These are phyloP conservation scores for Atlantisia rogersi DNA, from an alignment of 2,113 vertebrate species.

Conservation along the genomic window DNA sequence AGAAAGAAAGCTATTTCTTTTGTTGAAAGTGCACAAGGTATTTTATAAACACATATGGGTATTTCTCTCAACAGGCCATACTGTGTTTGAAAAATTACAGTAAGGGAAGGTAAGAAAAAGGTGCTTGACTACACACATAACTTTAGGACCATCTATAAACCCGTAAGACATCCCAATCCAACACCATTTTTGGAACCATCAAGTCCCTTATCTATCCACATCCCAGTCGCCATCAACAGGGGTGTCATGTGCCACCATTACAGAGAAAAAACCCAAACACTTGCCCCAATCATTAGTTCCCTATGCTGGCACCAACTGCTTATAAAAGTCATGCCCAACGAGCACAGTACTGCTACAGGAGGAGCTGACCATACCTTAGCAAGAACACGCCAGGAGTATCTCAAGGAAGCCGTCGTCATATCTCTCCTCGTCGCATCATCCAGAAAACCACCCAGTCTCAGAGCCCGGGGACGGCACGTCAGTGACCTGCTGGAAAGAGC, in stretches of 20 bases:
- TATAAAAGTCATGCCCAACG: fast-evolving
- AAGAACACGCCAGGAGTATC: neutral
- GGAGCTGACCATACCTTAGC: constrained; percentile 1
- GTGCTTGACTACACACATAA: fast-evolving
- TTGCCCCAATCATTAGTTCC: neutral
- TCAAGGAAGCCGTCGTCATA: constrained; percentile 52
- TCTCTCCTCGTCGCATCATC: constrained; percentile 40
- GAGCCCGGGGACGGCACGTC: neutral
- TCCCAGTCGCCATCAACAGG: fast-evolving
- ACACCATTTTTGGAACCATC: fast-evolving
- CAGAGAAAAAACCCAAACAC: neutral
- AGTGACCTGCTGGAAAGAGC: neutral
- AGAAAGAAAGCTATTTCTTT: neutral
- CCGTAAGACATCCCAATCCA: neutral
- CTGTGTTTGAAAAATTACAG: neutral
- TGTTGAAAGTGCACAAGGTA: neutral
- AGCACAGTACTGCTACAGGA: fast-evolving
- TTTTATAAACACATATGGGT: neutral
- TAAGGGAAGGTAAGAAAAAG: neutral
- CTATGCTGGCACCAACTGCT: fast-evolving
- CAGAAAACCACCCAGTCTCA: neutral
- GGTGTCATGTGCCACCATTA: neutral
- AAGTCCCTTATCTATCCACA: neutral
- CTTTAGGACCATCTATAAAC: neutral
- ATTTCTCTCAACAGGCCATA: neutral